Conservation (phyloP, 2,113 vertebrate genomes). For the Macaca mulatta region DNA sequence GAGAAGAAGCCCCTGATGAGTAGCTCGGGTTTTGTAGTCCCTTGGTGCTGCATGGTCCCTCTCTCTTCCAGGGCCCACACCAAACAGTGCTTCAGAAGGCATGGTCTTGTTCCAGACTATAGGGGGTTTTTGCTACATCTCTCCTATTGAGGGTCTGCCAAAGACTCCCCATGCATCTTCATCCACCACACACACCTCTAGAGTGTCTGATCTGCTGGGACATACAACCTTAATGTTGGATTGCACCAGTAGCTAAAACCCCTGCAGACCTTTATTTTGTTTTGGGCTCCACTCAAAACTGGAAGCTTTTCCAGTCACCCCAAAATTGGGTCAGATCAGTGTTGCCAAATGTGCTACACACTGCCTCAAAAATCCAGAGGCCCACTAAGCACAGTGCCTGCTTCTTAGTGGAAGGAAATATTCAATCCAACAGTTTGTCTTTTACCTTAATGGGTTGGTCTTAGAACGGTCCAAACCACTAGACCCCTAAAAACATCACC, state of each 20-base stretch:
- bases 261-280: neutral
- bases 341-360: neutral
- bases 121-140: fast-evolving
- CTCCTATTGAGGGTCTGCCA: neutral
- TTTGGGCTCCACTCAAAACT: neutral
- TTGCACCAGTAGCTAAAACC: neutral
- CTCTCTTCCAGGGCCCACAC: neutral
- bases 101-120: neutral
- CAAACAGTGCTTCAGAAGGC: neutral
- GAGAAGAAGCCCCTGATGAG: neutral
- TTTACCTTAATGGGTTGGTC: neutral
- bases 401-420: neutral
- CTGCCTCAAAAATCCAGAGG: neutral
- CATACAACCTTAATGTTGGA: neutral
- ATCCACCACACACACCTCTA: neutral
- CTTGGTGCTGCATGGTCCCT: neutral
- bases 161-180: neutral
- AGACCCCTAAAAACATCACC: neutral
- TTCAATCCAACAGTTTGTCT: neutral
- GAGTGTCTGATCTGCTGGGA: neutral
- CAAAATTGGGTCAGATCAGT: neutral
- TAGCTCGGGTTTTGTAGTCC: neutral
- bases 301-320: neutral
- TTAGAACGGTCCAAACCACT: neutral
- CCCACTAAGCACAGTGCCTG: neutral